Conservation (phyloP, 2,888 invertebrate genomes). For the Agonum fuliginosum region DNA sequence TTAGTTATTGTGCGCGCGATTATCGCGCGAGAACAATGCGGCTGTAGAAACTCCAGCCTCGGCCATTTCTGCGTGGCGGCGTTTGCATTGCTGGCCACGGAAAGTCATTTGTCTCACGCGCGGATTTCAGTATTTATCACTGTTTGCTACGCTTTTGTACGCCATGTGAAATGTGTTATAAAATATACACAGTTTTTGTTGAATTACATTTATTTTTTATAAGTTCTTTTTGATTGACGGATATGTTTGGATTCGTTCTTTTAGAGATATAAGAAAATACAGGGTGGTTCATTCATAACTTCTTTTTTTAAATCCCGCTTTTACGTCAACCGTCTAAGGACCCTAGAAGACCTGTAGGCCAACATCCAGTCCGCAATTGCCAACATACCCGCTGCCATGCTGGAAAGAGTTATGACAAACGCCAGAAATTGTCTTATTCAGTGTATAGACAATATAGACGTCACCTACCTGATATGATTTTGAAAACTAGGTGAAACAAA, state of each 20-base stretch:
- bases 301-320: too few relatives aligned
- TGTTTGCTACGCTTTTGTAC: conserved; percentile 14
- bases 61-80: background rate
- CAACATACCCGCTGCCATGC: too few relatives aligned
- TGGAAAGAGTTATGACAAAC: too few relatives aligned
- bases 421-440: too few relatives aligned
- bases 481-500: too few relatives aligned
- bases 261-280: too few relatives aligned
- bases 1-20: conserved; percentile 53
- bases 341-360: too few relatives aligned
- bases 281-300: too few relatives aligned
- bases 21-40: conserved; percentile 34
- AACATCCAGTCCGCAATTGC: too few relatives aligned
- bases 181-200: background rate
- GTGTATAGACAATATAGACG: too few relatives aligned
- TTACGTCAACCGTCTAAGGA: too few relatives aligned
- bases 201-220: background rate
- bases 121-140: conserved; percentile 36
- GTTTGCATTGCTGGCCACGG: background rate
- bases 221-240: background rate
- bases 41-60: background rate
- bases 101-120: conserved; percentile 33
- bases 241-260: background rate
- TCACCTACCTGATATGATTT: too few relatives aligned
- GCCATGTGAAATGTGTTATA: background rate